Evolutionary conservation across 1,140 invertebrate genomes (phyloP).

Genomic region (Wasmannia auropunctata): DNA sequence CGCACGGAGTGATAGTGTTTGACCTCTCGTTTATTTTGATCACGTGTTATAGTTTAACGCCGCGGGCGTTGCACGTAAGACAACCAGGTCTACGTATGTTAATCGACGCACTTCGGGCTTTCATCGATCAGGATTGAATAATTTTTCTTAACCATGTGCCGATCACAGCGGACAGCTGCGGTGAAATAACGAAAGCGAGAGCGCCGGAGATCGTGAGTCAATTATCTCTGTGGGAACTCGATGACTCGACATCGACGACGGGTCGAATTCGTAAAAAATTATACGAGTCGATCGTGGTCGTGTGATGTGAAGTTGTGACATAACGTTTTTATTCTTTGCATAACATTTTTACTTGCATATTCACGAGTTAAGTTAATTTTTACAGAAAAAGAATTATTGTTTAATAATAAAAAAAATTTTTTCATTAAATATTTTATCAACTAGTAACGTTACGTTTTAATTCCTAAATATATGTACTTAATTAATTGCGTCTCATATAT

Average conservation of each 20-base stretch:
- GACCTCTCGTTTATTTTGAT: slow-evolving; percentile 12
- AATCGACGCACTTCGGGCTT: not conserved
- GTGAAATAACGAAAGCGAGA: slow-evolving; percentile 22
- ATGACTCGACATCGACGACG: not conserved
- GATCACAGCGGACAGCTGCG: not conserved
- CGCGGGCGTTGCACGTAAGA: not conserved
- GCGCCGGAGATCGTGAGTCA: not conserved
- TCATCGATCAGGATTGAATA: slow-evolving; percentile 20
- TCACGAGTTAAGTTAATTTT: not conserved
- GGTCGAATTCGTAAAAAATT: not conserved
- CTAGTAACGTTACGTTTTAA: not conserved
- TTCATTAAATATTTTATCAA: slow-evolving; percentile 8
- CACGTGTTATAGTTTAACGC: not conserved
- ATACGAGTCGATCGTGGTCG: not conserved
- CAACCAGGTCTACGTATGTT: not conserved
- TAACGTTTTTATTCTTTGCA: not conserved
- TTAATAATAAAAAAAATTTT: not conserved
- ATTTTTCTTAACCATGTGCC: not conserved
- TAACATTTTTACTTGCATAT: not conserved
- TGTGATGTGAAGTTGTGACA: not conserved
- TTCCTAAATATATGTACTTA: not conserved
- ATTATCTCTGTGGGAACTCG: slow-evolving; percentile 18
- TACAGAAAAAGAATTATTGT: not conserved
- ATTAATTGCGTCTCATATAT: not conserved
- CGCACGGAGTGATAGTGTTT: slow-evolving; percentile 32